Evolutionary conservation across 2,113 vertebrate species (phyloP), one percentile per base, ranked within the genome.

Genomic region (Leucopsar rothschildi): DNA sequence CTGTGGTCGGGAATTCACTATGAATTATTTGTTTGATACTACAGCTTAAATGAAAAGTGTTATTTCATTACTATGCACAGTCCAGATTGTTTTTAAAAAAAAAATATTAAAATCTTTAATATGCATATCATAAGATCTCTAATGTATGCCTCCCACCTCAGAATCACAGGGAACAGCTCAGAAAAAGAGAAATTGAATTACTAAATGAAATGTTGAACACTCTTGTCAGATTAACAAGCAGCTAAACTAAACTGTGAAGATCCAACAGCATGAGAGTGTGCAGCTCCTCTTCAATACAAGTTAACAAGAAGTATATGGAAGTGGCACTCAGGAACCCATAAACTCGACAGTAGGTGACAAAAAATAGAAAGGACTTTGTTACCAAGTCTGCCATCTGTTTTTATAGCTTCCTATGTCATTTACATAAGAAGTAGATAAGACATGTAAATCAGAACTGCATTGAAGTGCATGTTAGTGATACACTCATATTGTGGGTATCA

Each of bases 321-420:
- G 37, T 6, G 2, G 82, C 75, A 68, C 22, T 37, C 35, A 3
- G 12, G 15, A 88, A 69, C 66, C 20, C 71, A 81, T 65, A 82
- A 79, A 88, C 57, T 85, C 79, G 73, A 68, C 82, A 75, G 49
- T 35, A 93, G 53, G 70, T 76, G 44, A 68, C 53, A 88, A 69
- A 92, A 95, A 93, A 90, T 68, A 88, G 61, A 49, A 92, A 82
- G 37, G 44, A 75, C 79, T 93, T 87, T 71, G 82, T 78, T 85
- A 88, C 28, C 53, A 60, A 85, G 70, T 47, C 33, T 88, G 15
- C 75, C 75, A 76, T 85, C 75, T 93, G 86, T 64, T 90, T 82
- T 79, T 80, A 60, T n/a, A 82, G 31, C 35, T 60, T 66, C 33
- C 25, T 57, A 21, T 50, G 28, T 17, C 16, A 5, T 71, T 82